Percentiles rank a stretch among this genome's conserved stretches.
Evolutionary conservation across 2,888 invertebrate genomes (phyloP).

Genomic region (Agriopis marginaria): DNA sequence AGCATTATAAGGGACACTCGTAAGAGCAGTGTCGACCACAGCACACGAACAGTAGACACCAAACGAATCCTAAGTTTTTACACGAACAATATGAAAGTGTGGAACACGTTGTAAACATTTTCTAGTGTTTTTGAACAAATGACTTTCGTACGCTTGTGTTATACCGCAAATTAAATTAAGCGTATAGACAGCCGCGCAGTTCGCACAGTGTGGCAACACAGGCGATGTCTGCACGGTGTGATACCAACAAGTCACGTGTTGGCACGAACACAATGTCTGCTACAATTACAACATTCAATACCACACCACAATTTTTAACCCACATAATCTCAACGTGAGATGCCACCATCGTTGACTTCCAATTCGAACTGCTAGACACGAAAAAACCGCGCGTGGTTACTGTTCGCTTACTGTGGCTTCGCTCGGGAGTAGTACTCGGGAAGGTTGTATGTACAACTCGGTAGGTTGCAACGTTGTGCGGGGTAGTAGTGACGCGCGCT

Average conservation of each 20-base stretch:
- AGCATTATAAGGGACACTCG: conserved; percentile 33
- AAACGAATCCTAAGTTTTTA: neutral
- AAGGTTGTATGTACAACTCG: neutral
- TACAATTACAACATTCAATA: neutral
- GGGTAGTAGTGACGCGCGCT: conserved; percentile 18
- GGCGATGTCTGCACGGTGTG: neutral
- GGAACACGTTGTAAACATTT: too few species aligned
- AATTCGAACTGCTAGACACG: neutral
- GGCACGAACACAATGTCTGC: neutral
- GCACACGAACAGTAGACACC: conserved; percentile 13
- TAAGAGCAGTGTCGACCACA: conserved; percentile 1
- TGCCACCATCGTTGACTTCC: neutral
- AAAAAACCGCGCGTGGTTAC: neutral
- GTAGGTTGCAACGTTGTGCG: neutral
- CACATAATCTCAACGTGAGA: neutral
- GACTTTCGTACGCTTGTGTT: neutral
- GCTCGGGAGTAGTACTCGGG: neutral
- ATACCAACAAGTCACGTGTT: neutral
- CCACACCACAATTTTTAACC: too few species aligned
- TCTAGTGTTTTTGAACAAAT: neutral
- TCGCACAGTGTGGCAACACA: neutral
- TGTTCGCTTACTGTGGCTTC: conserved; percentile 2
- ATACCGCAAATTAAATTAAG: neutral
- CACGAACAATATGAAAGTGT: neutral
- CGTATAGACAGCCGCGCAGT: neutral